These are phyloP conservation scores for Achlya flavicornis DNA, from an alignment of 2,888 invertebrate genomes.

Conservation along the genomic window DNA sequence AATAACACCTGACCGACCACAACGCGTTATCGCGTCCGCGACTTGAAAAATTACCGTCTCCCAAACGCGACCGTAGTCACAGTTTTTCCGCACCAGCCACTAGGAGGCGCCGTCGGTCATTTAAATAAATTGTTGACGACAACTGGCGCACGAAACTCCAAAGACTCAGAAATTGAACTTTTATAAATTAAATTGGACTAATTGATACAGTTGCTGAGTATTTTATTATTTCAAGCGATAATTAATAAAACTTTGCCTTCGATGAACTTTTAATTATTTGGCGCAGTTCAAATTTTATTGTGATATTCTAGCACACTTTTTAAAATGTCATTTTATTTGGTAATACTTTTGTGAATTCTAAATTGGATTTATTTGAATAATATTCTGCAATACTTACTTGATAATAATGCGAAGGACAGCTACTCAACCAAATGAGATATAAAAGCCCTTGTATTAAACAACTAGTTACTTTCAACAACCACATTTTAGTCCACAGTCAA, in stretches of 20 bases:
- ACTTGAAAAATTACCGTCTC: slow-evolving; percentile 80
- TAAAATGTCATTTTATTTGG: neutral
- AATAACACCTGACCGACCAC: slow-evolving; percentile 74
- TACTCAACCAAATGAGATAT: too few species aligned
- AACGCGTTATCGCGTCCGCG: slow-evolving; percentile 67
- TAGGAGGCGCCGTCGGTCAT: slow-evolving; percentile 60
- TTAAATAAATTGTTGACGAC: slow-evolving; percentile 75
- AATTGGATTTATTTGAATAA: neutral
- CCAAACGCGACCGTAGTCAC: slow-evolving; percentile 56
- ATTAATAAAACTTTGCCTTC: slow-evolving; percentile 34
- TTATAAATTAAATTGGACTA: slow-evolving; percentile 40
- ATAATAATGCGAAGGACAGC: too few species aligned
- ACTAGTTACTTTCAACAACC: too few species aligned
- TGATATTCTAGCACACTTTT: neutral
- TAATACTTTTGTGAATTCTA: neutral
- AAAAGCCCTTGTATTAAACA: too few species aligned
- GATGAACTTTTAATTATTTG: slow-evolving; percentile 23
- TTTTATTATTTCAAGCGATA: slow-evolving; percentile 37
- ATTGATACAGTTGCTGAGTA: slow-evolving; percentile 42
- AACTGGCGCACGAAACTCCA: slow-evolving; percentile 50
- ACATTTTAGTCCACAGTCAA: too few species aligned
- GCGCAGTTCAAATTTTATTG: slow-evolving; percentile 7
- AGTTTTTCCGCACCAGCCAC: slow-evolving; percentile 63
- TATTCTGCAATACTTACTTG: neutral
- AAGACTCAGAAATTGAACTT: slow-evolving; percentile 31